Evolutionary conservation across 2,797 vertebrate genomes (phyloP), one percentile per base, ranked within the genome.

Genomic region (Gallinago stenura): DNA sequence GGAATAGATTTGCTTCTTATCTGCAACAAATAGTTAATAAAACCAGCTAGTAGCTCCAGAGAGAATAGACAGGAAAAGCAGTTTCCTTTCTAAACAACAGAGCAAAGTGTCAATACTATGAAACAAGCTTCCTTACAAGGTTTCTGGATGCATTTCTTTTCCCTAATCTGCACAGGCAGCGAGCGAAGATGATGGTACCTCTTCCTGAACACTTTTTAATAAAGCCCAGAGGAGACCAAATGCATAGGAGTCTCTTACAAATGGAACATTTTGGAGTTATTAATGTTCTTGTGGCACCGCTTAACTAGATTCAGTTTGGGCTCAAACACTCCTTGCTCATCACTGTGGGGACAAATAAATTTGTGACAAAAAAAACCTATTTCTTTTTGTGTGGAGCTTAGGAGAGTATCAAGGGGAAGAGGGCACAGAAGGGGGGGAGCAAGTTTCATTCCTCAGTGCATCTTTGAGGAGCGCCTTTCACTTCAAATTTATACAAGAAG

Each of bases 11-110:
- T 25, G 43, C 39, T 85, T 84, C 60, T 88, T 69, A 78, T 81
- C 89, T 82, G 62, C 20, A 21, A 68, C 87, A 90, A 97, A 95
- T 4, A 45, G 91, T 92, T 84, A 82, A 94, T 39, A 39, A 72
- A 95, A 60, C 3, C 82, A 48, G 57, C 54, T 16, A 35, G 33
- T 4, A 61, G 57, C 50, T 80, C 31, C 35, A 35, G 54, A 51
- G 46, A 68, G 41, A 73, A 9, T 9, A 25, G 73, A 26, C 31
- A n/a, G 81, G 83, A n/a, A 76, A 87, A 79, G 85, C 66, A 25
- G 50, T 16, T 94, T 68, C 35, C 72, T 58, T 51, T 6, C 83
- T 19, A 65, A 87, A 84, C 76, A 62, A 10, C n/a, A 19, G 30
- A 81, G 51, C 8, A 4, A 65, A 45, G 83, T 31, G 70, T 57